A percentile compares a stretch with the other conserved stretches of the same genome.
Conservation (phyloP, 1,140 invertebrate genomes). For the Colletes gigas region DNA sequence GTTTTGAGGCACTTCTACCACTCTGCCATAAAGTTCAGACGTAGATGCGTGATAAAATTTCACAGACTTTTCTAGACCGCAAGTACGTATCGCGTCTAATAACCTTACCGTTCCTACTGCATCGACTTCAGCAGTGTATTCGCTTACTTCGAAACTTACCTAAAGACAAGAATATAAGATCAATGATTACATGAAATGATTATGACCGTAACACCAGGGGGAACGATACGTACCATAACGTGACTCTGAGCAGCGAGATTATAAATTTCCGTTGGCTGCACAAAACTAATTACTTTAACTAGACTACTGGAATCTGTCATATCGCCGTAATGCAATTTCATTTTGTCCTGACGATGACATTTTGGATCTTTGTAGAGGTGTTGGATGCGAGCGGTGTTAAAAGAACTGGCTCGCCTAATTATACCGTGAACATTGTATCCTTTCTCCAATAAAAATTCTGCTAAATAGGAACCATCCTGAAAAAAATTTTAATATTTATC, state of each 20-base stretch:
- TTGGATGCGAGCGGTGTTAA: constrained; percentile 97
- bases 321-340: constrained; percentile 99
- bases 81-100: constrained; percentile 97
- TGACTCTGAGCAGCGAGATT: constrained; percentile 99
- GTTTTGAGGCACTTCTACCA: constrained; percentile 96
- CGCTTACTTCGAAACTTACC: constrained; percentile 98
- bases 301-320: constrained; percentile 99
- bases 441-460: constrained; percentile 96
- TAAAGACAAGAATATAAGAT: constrained; percentile 68
- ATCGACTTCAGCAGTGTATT: constrained; percentile 99
- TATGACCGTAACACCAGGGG: constrained; percentile 18
- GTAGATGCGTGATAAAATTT: constrained; percentile 99
- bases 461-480: constrained; percentile 99
- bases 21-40: constrained; percentile 99
- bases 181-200: constrained; percentile 20
- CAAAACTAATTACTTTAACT: constrained; percentile 94
- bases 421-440: constrained; percentile 98
- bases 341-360: constrained; percentile 90
- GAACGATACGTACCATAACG: constrained; percentile 91
- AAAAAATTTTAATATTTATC: not conserved
- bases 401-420: constrained; percentile 95
- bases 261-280: constrained; percentile 96
- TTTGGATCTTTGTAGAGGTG: constrained; percentile 96
- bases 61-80: constrained; percentile 91
- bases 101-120: constrained; percentile 97